phyloP scores from a whole-genome alignment of 1,140 invertebrate species.

The Aphelinus atriplicis region DNA sequence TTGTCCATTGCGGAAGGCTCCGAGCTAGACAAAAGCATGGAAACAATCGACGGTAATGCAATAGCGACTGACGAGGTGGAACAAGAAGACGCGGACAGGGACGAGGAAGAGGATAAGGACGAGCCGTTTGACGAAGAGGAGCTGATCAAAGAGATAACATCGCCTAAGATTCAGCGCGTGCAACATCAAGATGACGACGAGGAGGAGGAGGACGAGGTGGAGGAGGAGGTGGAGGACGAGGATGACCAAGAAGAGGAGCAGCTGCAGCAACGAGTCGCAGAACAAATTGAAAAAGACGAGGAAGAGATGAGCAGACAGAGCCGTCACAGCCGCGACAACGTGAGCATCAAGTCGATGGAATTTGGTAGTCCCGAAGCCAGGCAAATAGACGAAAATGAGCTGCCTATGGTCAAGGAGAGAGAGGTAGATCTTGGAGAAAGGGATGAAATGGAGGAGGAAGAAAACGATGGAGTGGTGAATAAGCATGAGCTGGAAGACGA shows the following conservation, averaged over 20 bases:
- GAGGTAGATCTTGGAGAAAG: constrained; percentile 16
- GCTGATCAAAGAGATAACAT: not conserved
- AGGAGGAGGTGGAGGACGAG: constrained; percentile 13
- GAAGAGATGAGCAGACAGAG: not conserved
- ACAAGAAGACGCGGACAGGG: no score
- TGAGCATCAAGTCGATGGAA: constrained; percentile 5
- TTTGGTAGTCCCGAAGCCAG: no score
- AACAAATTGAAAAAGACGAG: not conserved
- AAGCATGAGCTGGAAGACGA: constrained; percentile 6
- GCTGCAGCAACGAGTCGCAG: constrained; percentile 15
- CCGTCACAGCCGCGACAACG: not conserved
- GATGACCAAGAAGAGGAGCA: constrained; percentile 36
- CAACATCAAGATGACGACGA: not conserved
- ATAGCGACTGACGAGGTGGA: not conserved
- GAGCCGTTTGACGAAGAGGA: constrained; percentile 6
- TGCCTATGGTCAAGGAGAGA: not conserved
- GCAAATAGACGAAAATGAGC: not conserved
- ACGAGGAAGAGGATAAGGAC: not conserved
- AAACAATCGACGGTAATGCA: not conserved
- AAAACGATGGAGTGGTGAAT: constrained; percentile 1
- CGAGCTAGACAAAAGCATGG: not conserved
- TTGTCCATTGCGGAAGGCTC: not conserved
- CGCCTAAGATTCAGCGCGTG: not conserved
- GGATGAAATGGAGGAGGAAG: constrained; percentile 9
- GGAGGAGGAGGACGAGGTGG: not conserved